These are phyloP conservation scores for Cygnus olor DNA, from an alignment of 2,797 vertebrate species.

Conservation along the genomic window DNA sequence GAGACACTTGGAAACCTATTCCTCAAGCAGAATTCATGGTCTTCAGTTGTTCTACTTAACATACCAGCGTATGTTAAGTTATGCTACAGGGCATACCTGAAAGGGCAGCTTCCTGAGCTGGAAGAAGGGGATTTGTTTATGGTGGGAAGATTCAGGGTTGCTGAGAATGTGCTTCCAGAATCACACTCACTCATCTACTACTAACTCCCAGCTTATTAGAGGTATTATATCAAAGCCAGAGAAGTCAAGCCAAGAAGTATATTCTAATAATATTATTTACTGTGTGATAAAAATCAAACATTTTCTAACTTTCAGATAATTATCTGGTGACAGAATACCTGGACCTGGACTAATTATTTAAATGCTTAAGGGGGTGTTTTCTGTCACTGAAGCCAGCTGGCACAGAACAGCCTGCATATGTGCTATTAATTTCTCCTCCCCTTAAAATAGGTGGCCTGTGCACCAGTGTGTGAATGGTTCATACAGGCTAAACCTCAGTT, in stretches of 20 bases:
- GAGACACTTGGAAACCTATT: background rate
- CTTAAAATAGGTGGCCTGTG: background rate
- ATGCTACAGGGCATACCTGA: background rate
- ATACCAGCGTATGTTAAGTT: no score
- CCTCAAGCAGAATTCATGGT: background rate
- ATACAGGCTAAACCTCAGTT: background rate
- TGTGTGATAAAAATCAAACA: background rate
- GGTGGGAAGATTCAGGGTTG: background rate
- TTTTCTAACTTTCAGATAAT: background rate
- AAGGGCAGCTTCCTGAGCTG: background rate
- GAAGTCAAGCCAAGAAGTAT: background rate
- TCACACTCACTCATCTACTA: background rate
- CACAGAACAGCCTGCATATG: background rate
- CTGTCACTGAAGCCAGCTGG: background rate
- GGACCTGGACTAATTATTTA: background rate
- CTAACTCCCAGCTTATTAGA: background rate
- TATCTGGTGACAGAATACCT: background rate
- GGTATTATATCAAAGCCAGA: background rate
- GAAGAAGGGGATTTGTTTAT: background rate
- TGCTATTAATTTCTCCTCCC: background rate
- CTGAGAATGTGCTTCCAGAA: background rate
- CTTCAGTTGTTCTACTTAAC: background rate
- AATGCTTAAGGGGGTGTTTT: background rate
- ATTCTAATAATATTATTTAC: background rate
- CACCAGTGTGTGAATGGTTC: background rate